Percentiles rank a stretch among this genome's conserved stretches.
Evolutionary conservation across 2,797 vertebrate species (phyloP).

Genomic region (Botia kubotai): DNA sequence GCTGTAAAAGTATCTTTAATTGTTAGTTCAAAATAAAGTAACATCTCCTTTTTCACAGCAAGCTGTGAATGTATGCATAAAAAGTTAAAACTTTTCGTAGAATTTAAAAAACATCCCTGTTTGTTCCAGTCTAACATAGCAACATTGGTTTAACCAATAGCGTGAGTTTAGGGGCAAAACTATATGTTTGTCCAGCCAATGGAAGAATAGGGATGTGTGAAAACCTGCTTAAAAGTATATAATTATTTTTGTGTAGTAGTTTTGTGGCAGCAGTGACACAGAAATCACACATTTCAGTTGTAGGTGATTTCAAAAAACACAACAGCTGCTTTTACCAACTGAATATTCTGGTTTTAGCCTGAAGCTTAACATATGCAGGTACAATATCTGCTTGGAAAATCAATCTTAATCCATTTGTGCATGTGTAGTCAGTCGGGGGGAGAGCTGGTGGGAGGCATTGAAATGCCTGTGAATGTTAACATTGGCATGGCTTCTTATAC

Average conservation of each 20-base stretch:
- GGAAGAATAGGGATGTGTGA: neutral
- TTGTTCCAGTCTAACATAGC: neutral
- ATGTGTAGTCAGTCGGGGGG: constrained; percentile 19
- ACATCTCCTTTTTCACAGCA: too few relatives aligned
- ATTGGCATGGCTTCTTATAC: constrained; percentile 35
- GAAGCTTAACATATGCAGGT: constrained; percentile 23
- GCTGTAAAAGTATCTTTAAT: too few relatives aligned
- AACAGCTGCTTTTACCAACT: constrained; percentile 9
- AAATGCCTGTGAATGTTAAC: constrained; percentile 39
- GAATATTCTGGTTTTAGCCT: neutral
- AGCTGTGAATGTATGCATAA: too few relatives aligned
- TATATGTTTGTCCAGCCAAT: constrained; percentile 2
- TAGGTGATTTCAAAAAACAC: constrained; percentile 7
- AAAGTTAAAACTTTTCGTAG: too few relatives aligned
- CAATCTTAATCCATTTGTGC: constrained; percentile 33
- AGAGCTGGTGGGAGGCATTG: constrained; percentile 20
- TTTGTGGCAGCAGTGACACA: neutral
- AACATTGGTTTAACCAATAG: neutral
- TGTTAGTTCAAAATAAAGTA: too few relatives aligned
- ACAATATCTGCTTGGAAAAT: constrained; percentile 32
- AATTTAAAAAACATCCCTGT: too few relatives aligned
- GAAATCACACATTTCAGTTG: constrained; percentile 30
- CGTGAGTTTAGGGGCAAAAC: neutral
- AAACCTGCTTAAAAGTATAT: neutral
- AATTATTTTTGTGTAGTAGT: neutral